A percentile compares a stretch with the other conserved stretches of the same genome.
These are phyloP conservation scores for Scleropages formosus DNA, from an alignment of 2,797 vertebrate species.

Conservation along the genomic window DNA sequence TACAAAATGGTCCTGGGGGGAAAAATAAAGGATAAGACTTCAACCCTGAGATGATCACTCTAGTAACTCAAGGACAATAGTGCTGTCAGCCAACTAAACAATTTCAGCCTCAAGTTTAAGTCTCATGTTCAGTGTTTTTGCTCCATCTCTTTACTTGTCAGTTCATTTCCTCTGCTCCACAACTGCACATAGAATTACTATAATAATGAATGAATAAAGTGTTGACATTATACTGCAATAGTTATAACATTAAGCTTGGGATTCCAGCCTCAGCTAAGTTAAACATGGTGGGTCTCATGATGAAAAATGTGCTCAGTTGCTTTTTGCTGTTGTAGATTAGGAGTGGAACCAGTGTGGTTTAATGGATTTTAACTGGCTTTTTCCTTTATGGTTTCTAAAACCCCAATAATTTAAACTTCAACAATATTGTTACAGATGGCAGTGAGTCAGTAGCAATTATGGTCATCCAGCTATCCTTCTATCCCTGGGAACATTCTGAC, in stretches of 20 bases:
- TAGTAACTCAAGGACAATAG: too few relatives aligned
- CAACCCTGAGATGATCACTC: too few relatives aligned
- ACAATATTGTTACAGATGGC: not conserved
- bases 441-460: conserved; percentile 16
- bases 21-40: too few relatives aligned
- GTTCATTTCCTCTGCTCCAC: too few relatives aligned
- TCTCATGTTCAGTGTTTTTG: too few relatives aligned
- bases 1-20: too few relatives aligned
- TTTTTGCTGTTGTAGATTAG: not conserved
- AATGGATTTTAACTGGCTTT: not conserved
- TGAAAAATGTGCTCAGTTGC: not conserved
- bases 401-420: conserved; percentile 1
- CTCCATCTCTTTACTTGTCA: too few relatives aligned
- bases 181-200: too few relatives aligned
- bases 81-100: too few relatives aligned
- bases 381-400: not conserved
- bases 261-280: not conserved
- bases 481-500: not conserved
- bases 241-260: not conserved
- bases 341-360: conserved; percentile 7
- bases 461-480: conserved; percentile 11
- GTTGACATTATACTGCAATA: too few relatives aligned
- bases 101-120: too few relatives aligned
- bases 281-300: conserved; percentile 4
- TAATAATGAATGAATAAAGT: too few relatives aligned